Evolutionary conservation across 2,797 vertebrate species (phyloP), one percentile per base, ranked within the genome.

Genomic region (Cyclopterus lumpus): DNA sequence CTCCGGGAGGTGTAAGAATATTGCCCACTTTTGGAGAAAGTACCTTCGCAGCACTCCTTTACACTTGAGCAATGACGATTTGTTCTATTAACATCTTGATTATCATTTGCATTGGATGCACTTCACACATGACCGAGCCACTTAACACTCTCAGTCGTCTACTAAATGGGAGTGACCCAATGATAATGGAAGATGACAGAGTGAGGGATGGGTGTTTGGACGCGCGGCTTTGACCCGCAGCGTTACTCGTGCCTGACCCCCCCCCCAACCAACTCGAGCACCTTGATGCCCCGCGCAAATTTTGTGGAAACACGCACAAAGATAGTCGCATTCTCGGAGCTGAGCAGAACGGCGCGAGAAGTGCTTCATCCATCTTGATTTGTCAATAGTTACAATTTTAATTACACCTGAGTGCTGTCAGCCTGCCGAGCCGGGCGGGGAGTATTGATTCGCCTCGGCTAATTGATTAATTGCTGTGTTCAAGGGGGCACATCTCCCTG

Each of bases 401-500:
- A 95, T 95, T 95, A 95, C 95, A 95, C 93, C 92, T 94, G 94
- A 94, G 92, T 93, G 90, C 94, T 94, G 93, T 94, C 93, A 90
- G 84, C 76, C 92, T 82, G 91, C 90, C 93, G 88, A 72, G 89
- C 89, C 81, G 88, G 86, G 80, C 72, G 81, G 88, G 74, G 81
- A 73, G 71, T 90, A 94, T 95, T 48, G 93, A 95, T 93, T 89
- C 55, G 20, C 80, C 81, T 46, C 61, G 61, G 86, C 90, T 94
- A 95, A 95, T 94, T 94, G 94, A 95, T 94, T 94, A 94, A 95
- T 95, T 94, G 91, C 90, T 63, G 72, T 59, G 75, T 91, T 91
- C 77, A 90, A 90, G 79, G 80, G 86, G 82, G 67, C 61, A 30
- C 71, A 77, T 85, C 77, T 67, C 70, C 40, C 32, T 58, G 3